Percentiles rank a stretch among this genome's conserved stretches.
Conservation (phyloP, 2,797 vertebrate species). For the Channallabes apus region DNA sequence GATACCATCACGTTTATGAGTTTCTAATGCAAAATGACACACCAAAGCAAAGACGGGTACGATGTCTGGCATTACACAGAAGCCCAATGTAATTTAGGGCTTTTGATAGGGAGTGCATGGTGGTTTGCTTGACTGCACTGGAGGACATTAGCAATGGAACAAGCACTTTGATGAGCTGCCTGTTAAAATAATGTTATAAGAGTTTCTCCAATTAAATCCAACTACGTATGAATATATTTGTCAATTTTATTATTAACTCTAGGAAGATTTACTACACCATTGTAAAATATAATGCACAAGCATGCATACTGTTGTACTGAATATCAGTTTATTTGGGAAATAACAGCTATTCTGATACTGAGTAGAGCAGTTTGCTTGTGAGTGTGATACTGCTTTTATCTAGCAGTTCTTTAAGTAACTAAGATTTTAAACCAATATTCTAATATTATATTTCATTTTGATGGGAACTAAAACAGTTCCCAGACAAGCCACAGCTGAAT, state of each 20-base stretch:
- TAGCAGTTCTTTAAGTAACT: background rate
- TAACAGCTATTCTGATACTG: background rate
- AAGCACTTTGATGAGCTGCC: conserved; percentile 34
- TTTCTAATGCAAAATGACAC: conserved; percentile 33
- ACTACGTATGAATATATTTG: background rate
- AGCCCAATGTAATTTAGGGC: conserved; percentile 40
- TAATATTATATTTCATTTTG: background rate
- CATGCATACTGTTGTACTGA: background rate
- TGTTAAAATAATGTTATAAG: background rate
- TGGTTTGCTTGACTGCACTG: conserved; percentile 27
- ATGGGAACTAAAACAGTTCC: no score
- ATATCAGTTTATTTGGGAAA: background rate
- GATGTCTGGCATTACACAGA: conserved; percentile 38
- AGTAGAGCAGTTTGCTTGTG: background rate
- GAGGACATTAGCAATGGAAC: conserved; percentile 37
- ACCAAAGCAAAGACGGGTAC: conserved; percentile 31
- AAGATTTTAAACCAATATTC: background rate
- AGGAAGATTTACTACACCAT: background rate
- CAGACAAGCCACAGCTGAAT: no score
- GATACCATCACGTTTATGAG: conserved; percentile 17
- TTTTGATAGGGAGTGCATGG: conserved; percentile 42
- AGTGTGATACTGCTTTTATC: background rate
- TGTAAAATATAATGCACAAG: background rate
- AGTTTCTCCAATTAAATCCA: background rate
- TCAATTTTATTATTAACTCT: background rate